A percentile compares a stretch with the other conserved stretches of the same genome.
phyloP scores from a whole-genome alignment of 2,888 invertebrate genomes.

The Encarsia formosa region DNA sequence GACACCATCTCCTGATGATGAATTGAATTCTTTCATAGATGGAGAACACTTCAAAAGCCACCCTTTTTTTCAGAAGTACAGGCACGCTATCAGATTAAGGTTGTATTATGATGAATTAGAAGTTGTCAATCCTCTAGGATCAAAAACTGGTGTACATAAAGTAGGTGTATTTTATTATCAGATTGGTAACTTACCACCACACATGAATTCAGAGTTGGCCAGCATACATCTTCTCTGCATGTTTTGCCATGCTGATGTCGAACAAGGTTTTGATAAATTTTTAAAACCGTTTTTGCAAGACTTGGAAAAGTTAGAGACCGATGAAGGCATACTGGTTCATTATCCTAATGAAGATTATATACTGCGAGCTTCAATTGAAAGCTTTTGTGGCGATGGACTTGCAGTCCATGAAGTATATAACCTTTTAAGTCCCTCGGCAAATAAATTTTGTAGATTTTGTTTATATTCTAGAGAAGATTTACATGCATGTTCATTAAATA shows the following conservation, averaged over 20 bases:
- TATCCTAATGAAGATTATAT: constrained; percentile 18
- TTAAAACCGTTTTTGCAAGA: constrained; percentile 26
- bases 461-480: constrained; percentile 14
- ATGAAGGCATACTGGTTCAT: constrained; percentile 23
- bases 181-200: constrained; percentile 25
- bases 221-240: constrained; percentile 24
- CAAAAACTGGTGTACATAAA: constrained; percentile 29
- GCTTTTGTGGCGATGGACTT: constrained; percentile 25
- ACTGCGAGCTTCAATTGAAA: constrained; percentile 23
- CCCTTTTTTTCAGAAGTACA: constrained; percentile 18
- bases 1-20: constrained; percentile 15
- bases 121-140: constrained; percentile 28
- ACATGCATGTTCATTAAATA: constrained; percentile 12
- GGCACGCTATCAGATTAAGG: constrained; percentile 19
- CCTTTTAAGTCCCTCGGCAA: constrained; percentile 25
- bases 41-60: constrained; percentile 24
- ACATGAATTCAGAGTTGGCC: constrained; percentile 25
- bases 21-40: constrained; percentile 24
- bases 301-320: constrained; percentile 21
- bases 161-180: constrained; percentile 25
- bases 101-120: constrained; percentile 30
- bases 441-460: constrained; percentile 22
- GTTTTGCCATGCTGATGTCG: constrained; percentile 24
- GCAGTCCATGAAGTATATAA: constrained; percentile 26
- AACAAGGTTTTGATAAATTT: constrained; percentile 27